Conservation (phyloP, 1,140 invertebrate species). For the Diorhabda elongata region DNA sequence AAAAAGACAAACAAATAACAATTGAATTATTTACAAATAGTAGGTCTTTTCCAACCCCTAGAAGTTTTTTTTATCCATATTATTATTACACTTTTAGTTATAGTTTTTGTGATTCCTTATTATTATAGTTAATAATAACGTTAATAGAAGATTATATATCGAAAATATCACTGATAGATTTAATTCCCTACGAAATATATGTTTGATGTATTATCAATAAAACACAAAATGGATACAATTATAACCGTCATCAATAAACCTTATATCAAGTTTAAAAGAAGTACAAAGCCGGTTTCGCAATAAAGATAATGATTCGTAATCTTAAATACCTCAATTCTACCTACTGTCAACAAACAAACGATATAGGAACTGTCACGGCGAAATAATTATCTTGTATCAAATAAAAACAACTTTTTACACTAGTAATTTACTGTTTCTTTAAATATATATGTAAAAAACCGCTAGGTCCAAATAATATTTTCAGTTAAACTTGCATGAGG, state of each 20-base stretch:
- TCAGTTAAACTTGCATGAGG: slow-evolving; percentile 33
- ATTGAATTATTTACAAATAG: too few relatives aligned
- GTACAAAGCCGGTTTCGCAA: slow-evolving; percentile 9
- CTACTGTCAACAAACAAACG: slow-evolving; percentile 13
- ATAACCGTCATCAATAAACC: neutral
- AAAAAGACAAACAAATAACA: too few relatives aligned
- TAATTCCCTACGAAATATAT: too few relatives aligned
- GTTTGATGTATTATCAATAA: too few relatives aligned
- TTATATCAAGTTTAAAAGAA: neutral
- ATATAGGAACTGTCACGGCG: neutral
- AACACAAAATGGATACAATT: too few relatives aligned
- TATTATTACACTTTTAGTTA: too few relatives aligned
- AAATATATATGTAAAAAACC: neutral
- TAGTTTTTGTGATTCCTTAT: too few relatives aligned
- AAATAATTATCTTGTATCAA: neutral
- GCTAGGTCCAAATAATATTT: slow-evolving; percentile 15
- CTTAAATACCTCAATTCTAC: neutral
- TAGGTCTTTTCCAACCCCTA: too few relatives aligned
- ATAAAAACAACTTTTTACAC: neutral
- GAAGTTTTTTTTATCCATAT: too few relatives aligned
- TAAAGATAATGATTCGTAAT: slow-evolving; percentile 1
- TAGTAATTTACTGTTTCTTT: neutral
- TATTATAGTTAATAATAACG: too few relatives aligned
- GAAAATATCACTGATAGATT: too few relatives aligned
- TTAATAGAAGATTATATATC: too few relatives aligned